A percentile compares a stretch with the other conserved stretches of the same genome.
Conservation (phyloP, 92 coral and sea anemone genomes). For the Galaxea fascicularis region DNA sequence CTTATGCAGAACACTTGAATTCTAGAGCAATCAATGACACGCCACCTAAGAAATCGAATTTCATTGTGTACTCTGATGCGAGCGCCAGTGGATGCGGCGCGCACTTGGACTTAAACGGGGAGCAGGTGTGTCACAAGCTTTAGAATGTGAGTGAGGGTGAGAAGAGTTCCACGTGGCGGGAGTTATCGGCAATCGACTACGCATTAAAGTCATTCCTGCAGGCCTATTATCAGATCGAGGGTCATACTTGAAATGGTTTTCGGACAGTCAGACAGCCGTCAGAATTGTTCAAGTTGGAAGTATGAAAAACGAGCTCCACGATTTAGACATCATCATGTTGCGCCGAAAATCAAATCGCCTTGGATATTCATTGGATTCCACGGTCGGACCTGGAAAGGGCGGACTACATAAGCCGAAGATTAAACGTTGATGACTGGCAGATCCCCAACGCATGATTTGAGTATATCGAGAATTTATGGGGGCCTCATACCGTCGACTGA, state of each 20-base stretch:
- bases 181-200: no score
- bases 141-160: conserved; percentile 32
- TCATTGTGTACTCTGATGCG: conserved; percentile 57
- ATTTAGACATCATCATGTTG: conserved; percentile 12
- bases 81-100: conserved; percentile 49
- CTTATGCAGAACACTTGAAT: conserved; percentile 11
- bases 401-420: background rate
- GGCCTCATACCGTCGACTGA: background rate
- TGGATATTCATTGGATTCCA: background rate
- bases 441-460: background rate
- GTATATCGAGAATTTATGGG: background rate
- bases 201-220: no score
- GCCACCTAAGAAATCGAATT: no score
- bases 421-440: background rate
- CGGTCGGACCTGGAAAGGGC: background rate
- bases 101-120: conserved; percentile 31
- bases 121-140: conserved; percentile 37
- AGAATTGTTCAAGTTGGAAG: conserved; percentile 64
- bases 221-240: conserved; percentile 13
- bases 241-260: conserved; percentile 20
- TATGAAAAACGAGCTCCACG: conserved; percentile 57
- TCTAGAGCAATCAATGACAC: no score
- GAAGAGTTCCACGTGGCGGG: conserved; percentile 36
- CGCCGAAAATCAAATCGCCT: background rate
- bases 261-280: conserved; percentile 31